Base-by-base conservation (phyloP, 2,113 vertebrate species). In the Stigmatopora nigra region DNA sequence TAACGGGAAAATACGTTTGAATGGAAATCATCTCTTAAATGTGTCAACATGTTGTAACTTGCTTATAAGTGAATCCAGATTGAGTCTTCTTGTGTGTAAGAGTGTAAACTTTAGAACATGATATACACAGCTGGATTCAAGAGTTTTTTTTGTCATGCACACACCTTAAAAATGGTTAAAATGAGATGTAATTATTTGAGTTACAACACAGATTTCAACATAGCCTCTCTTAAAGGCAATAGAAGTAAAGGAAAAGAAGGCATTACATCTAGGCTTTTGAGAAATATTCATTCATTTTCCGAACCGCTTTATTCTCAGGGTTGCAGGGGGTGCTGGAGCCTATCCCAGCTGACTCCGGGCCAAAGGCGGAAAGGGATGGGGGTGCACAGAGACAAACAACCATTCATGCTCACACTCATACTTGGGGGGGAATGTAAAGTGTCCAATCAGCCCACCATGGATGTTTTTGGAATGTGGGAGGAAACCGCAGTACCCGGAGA, bases 1-100 rank as follows among this genome's bases (percentile, higher is more conserved):
- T 59, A 31, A 14, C 22, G 5, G 17, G 25, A 31, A 14, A 31
- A 5, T 35, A 6, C 7, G 11, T 55, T 11, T 35, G 31, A 7
- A 48, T 45, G 38, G 17, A 2, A 69, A 57, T 0, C 12, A 25
- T 22, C 20, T 14, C 60, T 45, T 44, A 10, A 5, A 68, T 51
- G 67, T 64, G 49, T 51, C 20, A 13, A 49, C 65, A 61, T 17
- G 58, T 61, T 61, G 2, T 61, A 20, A 61, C 59, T 14, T 45
- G n/a, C 11, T 8, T n/a, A 1, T 20, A 61, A 13, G 11, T 13
- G 20, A 61, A 45, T 61, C 0, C 22, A 14, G 19, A 22, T 15
- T 7, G 8, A 20, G 13, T 22, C 7, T 61, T n/a, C 41, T n/a
- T 44, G 17, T 15, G 41, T 61, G 2, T 5, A 12, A 17, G 5